phyloP scores from a whole-genome alignment of 2,797 vertebrate genomes.

The Poeciliopsis paucimaculata region DNA sequence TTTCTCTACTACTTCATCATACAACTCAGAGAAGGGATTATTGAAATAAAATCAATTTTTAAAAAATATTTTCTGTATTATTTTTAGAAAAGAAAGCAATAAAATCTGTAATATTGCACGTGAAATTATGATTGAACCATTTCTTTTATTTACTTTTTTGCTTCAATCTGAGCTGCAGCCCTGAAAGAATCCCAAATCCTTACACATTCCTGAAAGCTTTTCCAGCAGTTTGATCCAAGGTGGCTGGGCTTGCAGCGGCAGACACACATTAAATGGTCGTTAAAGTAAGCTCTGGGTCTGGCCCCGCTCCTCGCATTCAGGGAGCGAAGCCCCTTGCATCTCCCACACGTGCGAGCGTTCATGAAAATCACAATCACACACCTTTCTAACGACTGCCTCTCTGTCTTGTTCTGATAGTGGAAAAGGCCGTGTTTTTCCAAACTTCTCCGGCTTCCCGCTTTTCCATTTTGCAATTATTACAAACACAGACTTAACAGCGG shows the following conservation, averaged over 20 bases:
- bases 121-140: background rate
- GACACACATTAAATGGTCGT: constrained; percentile 70
- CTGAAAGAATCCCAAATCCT: constrained; percentile 40
- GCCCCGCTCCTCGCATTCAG: constrained; percentile 23
- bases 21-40: no score
- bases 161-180: constrained; percentile 2
- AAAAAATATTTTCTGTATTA: no score
- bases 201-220: constrained; percentile 70
- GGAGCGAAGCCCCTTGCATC: constrained; percentile 54
- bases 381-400: constrained; percentile 67
- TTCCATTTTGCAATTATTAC: constrained; percentile 67
- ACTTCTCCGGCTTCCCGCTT: constrained; percentile 68
- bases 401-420: constrained; percentile 43
- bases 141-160: background rate
- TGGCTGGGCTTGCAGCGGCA: constrained; percentile 59
- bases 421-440: constrained; percentile 67
- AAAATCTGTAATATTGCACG: no score
- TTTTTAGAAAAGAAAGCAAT: no score
- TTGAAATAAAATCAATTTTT: no score
- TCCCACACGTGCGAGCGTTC: constrained; percentile 54
- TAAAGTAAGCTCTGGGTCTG: constrained; percentile 68
- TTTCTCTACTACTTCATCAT: no score
- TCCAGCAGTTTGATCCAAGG: constrained; percentile 66
- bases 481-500: constrained; percentile 51
- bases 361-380: constrained; percentile 59